A percentile compares a stretch with the other conserved stretches of the same genome.
phyloP scores from a whole-genome alignment of 35 echinoderm and acorn worm genomes.

The Strongylocentrotus purpuratus region DNA sequence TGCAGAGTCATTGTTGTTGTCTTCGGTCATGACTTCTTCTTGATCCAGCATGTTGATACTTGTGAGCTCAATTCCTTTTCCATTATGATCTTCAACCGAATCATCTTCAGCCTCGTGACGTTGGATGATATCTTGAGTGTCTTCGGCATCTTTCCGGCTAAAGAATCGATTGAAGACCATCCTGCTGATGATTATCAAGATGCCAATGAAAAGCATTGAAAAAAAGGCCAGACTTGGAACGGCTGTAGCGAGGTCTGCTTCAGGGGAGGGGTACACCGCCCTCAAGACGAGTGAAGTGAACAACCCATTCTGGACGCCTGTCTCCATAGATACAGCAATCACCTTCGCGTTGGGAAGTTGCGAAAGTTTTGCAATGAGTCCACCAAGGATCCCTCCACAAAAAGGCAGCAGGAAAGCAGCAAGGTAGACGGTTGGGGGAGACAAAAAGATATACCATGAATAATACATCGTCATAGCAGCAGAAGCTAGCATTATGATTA shows the following conservation, averaged over 20 bases:
- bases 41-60: neutral
- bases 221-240: neutral
- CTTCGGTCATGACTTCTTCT: neutral
- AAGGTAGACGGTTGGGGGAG: neutral
- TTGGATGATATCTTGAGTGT: neutral
- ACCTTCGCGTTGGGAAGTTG: neutral
- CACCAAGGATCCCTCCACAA: constrained; percentile 40
- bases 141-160: neutral
- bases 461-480: neutral
- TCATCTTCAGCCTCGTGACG: neutral
- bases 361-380: constrained; percentile 35
- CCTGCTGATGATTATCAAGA: neutral
- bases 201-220: neutral
- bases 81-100: neutral
- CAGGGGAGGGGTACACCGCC: constrained; percentile 55
- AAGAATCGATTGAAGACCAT: neutral
- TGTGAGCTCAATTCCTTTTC: neutral
- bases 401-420: constrained; percentile 46
- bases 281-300: constrained; percentile 31
- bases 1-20: neutral
- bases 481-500: neutral
- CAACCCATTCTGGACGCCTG: constrained; percentile 65
- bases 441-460: constrained; percentile 33
- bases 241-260: constrained; percentile 38
- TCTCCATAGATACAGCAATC: constrained; percentile 64